A percentile compares a stretch with the other conserved stretches of the same genome.
Conservation (phyloP, 2,888 invertebrate species). For the Dromius quadrimaculatus region DNA sequence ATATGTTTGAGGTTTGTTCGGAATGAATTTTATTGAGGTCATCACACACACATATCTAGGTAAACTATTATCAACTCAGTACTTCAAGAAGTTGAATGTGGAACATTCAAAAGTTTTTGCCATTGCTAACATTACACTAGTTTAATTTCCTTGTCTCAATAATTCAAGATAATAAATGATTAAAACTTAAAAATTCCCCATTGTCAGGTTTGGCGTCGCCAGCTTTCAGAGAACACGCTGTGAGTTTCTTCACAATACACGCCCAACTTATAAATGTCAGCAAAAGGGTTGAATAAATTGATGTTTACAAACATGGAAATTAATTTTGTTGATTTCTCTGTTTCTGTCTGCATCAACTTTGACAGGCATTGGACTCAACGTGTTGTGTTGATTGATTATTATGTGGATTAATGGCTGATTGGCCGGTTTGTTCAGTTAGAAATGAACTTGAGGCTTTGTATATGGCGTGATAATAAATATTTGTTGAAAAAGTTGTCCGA, state of each 20-base stretch:
- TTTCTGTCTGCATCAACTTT: background rate
- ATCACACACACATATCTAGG: background rate
- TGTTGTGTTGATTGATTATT: conserved; percentile 7
- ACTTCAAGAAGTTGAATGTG: conserved; percentile 28
- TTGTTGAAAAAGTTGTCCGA: too few species aligned
- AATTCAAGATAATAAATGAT: conserved; percentile 31
- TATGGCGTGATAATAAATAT: too few species aligned
- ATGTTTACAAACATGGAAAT: conserved; percentile 65
- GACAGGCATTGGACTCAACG: background rate
- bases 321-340: conserved; percentile 62
- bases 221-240: conserved; percentile 23
- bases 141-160: conserved; percentile 33
- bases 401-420: background rate
- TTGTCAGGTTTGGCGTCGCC: conserved; percentile 20
- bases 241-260: conserved; percentile 63
- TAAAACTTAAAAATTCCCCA: conserved; percentile 31
- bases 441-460: conserved; percentile 5
- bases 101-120: conserved; percentile 17
- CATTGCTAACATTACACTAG: conserved; percentile 19
- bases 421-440: background rate
- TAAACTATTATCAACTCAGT: conserved; percentile 17
- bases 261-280: conserved; percentile 67
- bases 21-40: too few species aligned
- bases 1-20: too few species aligned
- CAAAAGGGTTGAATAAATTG: conserved; percentile 65